Base-by-base conservation (phyloP, 2,113 vertebrate genomes). In the Vanacampus margaritifer region DNA sequence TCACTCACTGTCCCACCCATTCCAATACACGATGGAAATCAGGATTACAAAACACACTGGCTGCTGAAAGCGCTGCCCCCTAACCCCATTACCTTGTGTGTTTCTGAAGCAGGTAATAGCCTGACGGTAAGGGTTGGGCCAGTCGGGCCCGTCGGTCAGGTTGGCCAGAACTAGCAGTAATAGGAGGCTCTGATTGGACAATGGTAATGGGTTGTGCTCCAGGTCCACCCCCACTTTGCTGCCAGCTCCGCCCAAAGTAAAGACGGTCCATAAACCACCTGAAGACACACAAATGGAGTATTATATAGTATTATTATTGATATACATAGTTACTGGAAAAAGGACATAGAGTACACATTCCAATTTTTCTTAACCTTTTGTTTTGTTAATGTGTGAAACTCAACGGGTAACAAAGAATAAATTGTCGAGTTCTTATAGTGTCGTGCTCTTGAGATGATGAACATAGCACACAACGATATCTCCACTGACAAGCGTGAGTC, bases 231-330 rank as follows among this genome's bases (percentile, higher is more conserved):
- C 70, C 0, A 90, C 57, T 80, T 92, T 96, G 84, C 92, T 95
- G 70, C 94, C 93, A 50, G 90, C 93, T 1, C 95, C 94, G 0
- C 97, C 97, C 16, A 99, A 87, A 0, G 97, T 98, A 84, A 98
- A 95, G 68, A 99, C 97, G 0, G 93, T 96, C 97, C 96, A 98
- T 32, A 99, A 90, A 12, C 97, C 97, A 88, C 95, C 97, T 99
- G 73, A 56, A 77, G 26, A 64, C 75, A 86, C 57, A 53, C 5
- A 26, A 7, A 76, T 12, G 75, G 21, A 78, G 5, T 53, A 5
- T 50, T 14, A 69, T 32, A 32, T 32, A 32, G 28, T 32, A 41
- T 41, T 41, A 41, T 13, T 41, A 41, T 41, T 41, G 39, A 41
- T 41, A 41, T 13, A 41, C 3, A 12, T 41, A 12, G 39, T 41